These are phyloP conservation scores for Tapirus indicus DNA, from an alignment of 2,797 vertebrate genomes.

Conservation along the genomic window DNA sequence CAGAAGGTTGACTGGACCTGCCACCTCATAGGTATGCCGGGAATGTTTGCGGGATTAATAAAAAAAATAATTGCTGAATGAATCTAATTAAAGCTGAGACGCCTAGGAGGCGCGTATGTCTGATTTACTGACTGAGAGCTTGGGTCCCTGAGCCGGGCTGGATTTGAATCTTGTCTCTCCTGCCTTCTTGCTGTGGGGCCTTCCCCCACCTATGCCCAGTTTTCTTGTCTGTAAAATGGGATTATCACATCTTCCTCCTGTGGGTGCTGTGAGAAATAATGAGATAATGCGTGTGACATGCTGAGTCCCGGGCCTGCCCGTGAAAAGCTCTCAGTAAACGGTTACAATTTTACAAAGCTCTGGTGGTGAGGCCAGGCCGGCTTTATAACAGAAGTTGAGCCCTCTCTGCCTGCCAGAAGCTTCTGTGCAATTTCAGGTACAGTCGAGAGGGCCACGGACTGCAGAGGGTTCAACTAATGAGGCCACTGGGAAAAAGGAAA, in stretches of 20 bases:
- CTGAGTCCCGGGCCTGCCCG: not conserved
- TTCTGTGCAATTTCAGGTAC: not conserved
- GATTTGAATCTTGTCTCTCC: not conserved
- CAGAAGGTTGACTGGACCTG: not conserved
- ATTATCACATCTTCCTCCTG: not conserved
- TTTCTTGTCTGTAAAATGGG: not conserved
- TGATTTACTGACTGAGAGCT: not conserved
- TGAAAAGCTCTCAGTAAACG: not conserved
- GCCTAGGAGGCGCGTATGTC: not conserved
- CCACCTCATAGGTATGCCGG: not conserved
- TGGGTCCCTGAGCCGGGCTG: not conserved
- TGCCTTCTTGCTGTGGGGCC: not conserved
- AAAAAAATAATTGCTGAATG: not conserved
- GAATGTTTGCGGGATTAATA: not conserved
- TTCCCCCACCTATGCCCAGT: not conserved
- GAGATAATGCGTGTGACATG: not conserved
- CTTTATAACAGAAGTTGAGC: not conserved
- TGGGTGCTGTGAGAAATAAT: not conserved
- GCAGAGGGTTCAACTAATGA: not conserved
- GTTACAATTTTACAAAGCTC: not conserved
- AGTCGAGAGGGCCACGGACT: not conserved
- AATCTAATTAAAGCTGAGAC: not conserved
- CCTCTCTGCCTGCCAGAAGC: not conserved
- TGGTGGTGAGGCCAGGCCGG: not conserved
- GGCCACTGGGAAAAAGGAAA: not conserved